Evolutionary conservation across 2,888 invertebrate genomes (phyloP), one percentile per base, ranked within the genome.

Genomic region (Cancer borealis): DNA sequence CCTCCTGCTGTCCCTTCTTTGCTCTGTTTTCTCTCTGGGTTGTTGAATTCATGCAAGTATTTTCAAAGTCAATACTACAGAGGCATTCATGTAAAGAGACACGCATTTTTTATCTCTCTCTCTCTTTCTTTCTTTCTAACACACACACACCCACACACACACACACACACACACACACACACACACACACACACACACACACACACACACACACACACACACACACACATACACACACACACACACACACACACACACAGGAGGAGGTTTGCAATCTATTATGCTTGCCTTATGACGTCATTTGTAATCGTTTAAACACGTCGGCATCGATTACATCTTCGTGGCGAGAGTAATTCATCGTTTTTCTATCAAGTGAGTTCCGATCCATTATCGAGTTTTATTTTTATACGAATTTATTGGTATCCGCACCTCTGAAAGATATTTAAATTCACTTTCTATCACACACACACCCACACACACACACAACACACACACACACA

Each of bases 271-370:
- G n/a, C 66, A 66, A 21, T 66, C 66, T 21, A 66, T 66, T 66
- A 66, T 66, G 21, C 66, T 66, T 66, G 66, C n/a, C n/a, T 66
- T 66, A 66, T 66, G 66, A 66, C 66, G 21, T 66, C 66, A 66
- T 66, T 66, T n/a, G 66, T 66, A 66, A 66, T 66, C 66, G 66
- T 66, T 66, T 66, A 66, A 66, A 66, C 66, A n/a, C 66, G 66
- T 66, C n/a, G 66, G 66, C 66, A 66, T 66, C 66, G 66, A 66
- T 66, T 66, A 66, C 66, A 21, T 21, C 14, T 60, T 91, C 30
- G 66, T n/a, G 54, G 39, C 30, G n/a, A 91, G 91, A 49, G 39
- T 17, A 54, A 66, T 91, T 60, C 30, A 49, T 30, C 46, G n/a
- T 21, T 66, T n/a, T 66, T 66, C 66, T 21, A 66, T 66, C n/a